Conservation (phyloP, 2,113 vertebrate species). For the Microtus montanus region DNA sequence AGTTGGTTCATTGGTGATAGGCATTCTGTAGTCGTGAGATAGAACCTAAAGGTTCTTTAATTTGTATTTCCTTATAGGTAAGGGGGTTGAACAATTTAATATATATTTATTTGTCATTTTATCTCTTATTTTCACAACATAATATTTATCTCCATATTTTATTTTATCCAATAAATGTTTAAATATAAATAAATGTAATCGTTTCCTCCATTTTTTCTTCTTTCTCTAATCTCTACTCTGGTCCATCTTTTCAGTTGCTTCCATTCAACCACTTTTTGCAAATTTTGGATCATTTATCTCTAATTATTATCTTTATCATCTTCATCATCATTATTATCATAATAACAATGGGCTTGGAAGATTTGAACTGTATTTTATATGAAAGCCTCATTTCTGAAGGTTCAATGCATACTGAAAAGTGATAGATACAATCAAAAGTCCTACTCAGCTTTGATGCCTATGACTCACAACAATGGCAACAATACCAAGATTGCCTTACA, state of each 20-base stretch:
- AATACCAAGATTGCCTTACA: not conserved
- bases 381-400: not conserved
- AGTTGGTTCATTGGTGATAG: not conserved
- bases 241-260: not conserved
- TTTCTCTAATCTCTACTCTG: not conserved
- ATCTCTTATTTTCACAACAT: not conserved
- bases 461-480: not conserved
- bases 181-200: not conserved
- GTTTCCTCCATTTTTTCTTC: not conserved
- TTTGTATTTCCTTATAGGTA: not conserved
- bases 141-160: not conserved
- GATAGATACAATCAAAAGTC: not conserved
- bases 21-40: not conserved
- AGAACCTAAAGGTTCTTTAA: not conserved
- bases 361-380: not conserved
- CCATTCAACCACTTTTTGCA: not conserved
- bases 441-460: too few species aligned
- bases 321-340: not conserved
- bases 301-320: not conserved
- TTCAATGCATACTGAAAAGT: not conserved
- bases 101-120: not conserved
- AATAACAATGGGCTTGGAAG: not conserved
- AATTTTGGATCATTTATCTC: not conserved
- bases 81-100: too few species aligned
- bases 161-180: not conserved